These are phyloP conservation scores for Patiria miniata DNA, from an alignment of 35 echinoderm and acorn worm genomes.

Conservation along the genomic window DNA sequence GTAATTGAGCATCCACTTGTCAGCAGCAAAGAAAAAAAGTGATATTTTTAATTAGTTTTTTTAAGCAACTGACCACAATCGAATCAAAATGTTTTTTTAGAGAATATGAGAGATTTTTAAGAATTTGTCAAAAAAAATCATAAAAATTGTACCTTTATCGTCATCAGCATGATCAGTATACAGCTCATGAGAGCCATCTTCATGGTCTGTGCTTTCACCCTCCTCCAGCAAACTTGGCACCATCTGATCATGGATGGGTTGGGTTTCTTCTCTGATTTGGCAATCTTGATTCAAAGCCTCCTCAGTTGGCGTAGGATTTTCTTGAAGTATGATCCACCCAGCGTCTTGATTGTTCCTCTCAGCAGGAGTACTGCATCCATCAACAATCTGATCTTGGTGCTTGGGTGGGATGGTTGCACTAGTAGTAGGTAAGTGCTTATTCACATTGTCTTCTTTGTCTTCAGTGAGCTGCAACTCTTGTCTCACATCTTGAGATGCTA, in stretches of 20 bases:
- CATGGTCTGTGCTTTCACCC: not conserved
- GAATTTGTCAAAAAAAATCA: too few relatives aligned
- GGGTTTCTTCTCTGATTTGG: not conserved
- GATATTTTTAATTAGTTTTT: too few relatives aligned
- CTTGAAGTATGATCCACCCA: too few relatives aligned
- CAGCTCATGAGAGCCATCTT: not conserved
- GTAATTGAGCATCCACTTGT: too few relatives aligned
- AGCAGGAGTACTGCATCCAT: too few relatives aligned
- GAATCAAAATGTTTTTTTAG: too few relatives aligned
- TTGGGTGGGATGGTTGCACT: not conserved
- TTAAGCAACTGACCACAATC: too few relatives aligned
- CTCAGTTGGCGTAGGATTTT: too few relatives aligned
- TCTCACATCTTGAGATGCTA: not conserved
- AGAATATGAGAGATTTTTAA: too few relatives aligned
- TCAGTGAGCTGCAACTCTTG: not conserved
- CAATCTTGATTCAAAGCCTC: too few relatives aligned
- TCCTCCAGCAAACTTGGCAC: conserved; percentile 1
- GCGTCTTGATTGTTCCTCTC: too few relatives aligned
- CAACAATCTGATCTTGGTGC: not conserved
- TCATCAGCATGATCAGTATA: conserved; percentile 15
- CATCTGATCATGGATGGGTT: conserved; percentile 21
- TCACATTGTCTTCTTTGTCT: not conserved
- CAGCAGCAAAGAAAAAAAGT: too few relatives aligned
- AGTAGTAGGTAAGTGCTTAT: not conserved
- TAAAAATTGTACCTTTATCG: not conserved